Base-by-base conservation (phyloP, 1,140 invertebrate genomes). In the Bombus sibiricus region DNA sequence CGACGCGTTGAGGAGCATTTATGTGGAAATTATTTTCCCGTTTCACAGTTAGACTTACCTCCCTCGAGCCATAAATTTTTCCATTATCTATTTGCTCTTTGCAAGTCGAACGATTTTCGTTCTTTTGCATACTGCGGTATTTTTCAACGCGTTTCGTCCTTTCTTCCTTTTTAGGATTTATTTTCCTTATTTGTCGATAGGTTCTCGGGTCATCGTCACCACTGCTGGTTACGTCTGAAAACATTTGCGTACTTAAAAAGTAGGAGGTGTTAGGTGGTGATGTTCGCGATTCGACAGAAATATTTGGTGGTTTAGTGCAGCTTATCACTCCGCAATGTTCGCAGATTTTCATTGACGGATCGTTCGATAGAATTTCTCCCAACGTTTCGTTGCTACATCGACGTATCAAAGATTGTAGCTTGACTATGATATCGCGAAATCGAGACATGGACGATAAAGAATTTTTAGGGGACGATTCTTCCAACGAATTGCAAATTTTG, bases 241-340 rank as follows among this genome's bases (percentile, higher is more conserved):
- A 43, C 25, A 43, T 34, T 10, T 69, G 41, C 8, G 79, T 37
- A 1, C 43, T 76, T 5, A 77, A 37, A 22, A 86, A 86, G 34
- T 85, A 74, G 25, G 79, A 74, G 32, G 69, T 68, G 18, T 53
- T 75, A 0, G 71, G 79, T 0, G 34, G 62, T 0, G 72, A 69
- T 43, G 8, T 81, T 3, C 34, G 43, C 3, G 28, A 6, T 0
- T 75, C 59, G 5, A 75, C 22, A 2, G 62, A 32, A 12, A 9
- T 12, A 1, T 3, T 37, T 15, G 0, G 1, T 2, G 59, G 22
- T 1, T 75, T 75, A 5, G 71, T 34, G 28, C 41, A 87, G 43
- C 89, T 92, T 3, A 92, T 87, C 22, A 92, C 88, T 0, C 90
- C 90, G 43, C 92, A 92, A 28, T 83, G 69, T 34, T 89, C 53